Percentiles rank a stretch among this genome's conserved stretches.
These are phyloP conservation scores for Gallinago nigripennis DNA, from an alignment of 2,797 vertebrate genomes.

Conservation along the genomic window DNA sequence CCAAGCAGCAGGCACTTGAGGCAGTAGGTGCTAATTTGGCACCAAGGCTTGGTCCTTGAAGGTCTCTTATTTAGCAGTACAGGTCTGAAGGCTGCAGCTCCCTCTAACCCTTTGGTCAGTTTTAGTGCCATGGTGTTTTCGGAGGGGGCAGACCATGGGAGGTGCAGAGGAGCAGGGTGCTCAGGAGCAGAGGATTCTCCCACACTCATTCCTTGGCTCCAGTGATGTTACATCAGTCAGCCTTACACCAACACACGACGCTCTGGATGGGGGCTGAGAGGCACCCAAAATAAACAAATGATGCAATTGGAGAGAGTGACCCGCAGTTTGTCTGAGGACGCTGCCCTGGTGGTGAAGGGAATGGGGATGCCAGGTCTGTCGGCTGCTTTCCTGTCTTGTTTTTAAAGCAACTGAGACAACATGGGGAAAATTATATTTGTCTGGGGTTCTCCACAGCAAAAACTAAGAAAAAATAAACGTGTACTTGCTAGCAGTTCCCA, in stretches of 20 bases:
- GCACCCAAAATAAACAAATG: background rate
- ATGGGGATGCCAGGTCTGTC: background rate
- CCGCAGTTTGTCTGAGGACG: rapidly evolving
- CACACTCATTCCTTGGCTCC: background rate
- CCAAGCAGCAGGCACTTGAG: background rate
- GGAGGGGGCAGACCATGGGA: rapidly evolving
- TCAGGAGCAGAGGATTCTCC: rapidly evolving
- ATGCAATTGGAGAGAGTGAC: rapidly evolving
- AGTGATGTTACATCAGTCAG: background rate
- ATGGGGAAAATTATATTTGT: background rate
- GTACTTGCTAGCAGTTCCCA: background rate
- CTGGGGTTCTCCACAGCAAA: background rate
- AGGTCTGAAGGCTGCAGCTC: background rate
- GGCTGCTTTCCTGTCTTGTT: background rate
- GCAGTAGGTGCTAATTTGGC: background rate
- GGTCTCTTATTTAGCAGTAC: background rate
- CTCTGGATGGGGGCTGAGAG: background rate
- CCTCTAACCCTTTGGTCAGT: background rate
- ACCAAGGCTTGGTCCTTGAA: background rate
- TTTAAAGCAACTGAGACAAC: background rate
- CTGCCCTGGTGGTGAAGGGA: background rate
- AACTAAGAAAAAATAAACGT: background rate
- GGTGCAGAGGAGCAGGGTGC: background rate
- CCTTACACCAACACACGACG: background rate
- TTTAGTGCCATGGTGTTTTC: rapidly evolving